These are phyloP conservation scores for Tringa solitaria DNA, from an alignment of 2,113 vertebrate species.

Conservation along the genomic window DNA sequence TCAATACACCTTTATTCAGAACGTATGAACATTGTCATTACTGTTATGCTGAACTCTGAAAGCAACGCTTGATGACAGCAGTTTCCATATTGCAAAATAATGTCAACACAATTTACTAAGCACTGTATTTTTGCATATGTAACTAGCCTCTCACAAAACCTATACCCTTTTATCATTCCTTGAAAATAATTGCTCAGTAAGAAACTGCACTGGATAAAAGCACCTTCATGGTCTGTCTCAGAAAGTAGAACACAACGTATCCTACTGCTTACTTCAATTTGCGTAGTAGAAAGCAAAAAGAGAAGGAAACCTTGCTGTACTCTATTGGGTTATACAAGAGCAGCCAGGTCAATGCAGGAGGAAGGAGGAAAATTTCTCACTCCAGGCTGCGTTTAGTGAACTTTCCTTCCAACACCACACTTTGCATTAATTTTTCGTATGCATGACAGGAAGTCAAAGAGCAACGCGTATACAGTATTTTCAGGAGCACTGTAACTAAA, in stretches of 20 bases:
- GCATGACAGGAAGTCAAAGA: not conserved
- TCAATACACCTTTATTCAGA: slow-evolving; percentile 17
- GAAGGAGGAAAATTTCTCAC: not conserved
- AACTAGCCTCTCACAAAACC: not conserved
- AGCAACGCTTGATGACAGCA: not conserved
- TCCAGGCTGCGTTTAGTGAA: not conserved
- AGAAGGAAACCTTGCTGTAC: not conserved
- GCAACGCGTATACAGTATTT: not conserved
- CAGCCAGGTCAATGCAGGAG: not conserved
- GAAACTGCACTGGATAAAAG: not conserved
- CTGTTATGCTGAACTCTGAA: not conserved
- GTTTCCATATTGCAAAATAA: not conserved
- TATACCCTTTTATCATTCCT: not conserved
- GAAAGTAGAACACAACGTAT: not conserved
- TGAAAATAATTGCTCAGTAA: not conserved
- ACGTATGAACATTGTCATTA: not conserved
- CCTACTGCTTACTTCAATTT: not conserved
- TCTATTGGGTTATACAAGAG: not conserved
- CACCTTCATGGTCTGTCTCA: not conserved
- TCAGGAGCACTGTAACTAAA: not conserved
- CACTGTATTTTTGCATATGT: not conserved
- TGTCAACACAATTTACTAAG: not conserved
- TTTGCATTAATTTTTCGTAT: not conserved
- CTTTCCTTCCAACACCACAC: not conserved
- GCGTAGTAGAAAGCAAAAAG: not conserved